A percentile compares a stretch with the other conserved stretches of the same genome.
Conservation (phyloP, 1,140 invertebrate species). For the Sminthurides bifidus region DNA sequence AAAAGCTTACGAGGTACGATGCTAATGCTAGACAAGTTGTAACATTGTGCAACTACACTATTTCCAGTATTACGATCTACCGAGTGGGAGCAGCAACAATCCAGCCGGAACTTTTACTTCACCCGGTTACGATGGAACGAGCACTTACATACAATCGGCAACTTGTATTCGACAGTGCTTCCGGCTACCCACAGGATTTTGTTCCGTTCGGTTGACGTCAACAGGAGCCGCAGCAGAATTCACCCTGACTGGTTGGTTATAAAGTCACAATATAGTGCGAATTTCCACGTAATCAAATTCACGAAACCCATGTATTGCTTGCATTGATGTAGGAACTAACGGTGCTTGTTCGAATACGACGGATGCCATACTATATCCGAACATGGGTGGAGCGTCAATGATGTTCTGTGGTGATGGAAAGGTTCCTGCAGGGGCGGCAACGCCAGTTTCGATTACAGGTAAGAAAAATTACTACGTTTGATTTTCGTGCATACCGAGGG, state of each 20-base stretch:
- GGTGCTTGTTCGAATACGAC: too few relatives aligned
- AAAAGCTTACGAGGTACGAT: not conserved
- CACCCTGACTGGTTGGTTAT: slow-evolving; percentile 3
- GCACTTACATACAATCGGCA: not conserved
- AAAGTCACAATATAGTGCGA: not conserved
- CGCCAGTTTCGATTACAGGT: too few relatives aligned
- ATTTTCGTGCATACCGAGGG: too few relatives aligned
- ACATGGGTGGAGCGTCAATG: too few relatives aligned
- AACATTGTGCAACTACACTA: not conserved
- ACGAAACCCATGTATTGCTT: not conserved
- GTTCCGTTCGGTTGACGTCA: slow-evolving; percentile 19
- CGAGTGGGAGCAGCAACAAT: too few relatives aligned
- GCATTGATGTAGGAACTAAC: too few relatives aligned
- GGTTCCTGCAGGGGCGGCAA: too few relatives aligned
- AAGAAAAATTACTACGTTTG: too few relatives aligned
- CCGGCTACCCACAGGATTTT: slow-evolving; percentile 7
- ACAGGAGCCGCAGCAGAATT: slow-evolving; percentile 10
- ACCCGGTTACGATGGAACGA: slow-evolving; percentile 14
- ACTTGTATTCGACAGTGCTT: slow-evolving; percentile 18
- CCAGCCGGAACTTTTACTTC: slow-evolving; percentile 6
- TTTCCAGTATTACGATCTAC: slow-evolving; percentile 25
- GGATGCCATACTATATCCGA: too few relatives aligned
- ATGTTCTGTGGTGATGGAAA: too few relatives aligned
- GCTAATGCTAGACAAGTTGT: not conserved
- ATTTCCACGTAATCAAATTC: not conserved